Base-by-base conservation (phyloP, 1,140 invertebrate species). In the Agrilus planipennis region DNA sequence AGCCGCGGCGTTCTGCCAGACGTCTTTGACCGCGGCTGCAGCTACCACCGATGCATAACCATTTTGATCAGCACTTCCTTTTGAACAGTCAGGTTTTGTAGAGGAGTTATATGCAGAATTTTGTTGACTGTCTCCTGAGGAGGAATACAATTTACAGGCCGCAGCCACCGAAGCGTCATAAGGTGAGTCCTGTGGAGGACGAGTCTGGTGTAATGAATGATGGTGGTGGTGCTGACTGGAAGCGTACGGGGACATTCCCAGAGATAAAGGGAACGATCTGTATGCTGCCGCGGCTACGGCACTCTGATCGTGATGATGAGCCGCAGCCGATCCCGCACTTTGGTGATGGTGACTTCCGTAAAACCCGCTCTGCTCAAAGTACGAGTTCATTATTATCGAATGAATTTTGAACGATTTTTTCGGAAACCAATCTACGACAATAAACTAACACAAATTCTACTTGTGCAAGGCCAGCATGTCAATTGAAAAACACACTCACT, bases 331-430 rank as follows among this genome's bases (percentile, higher is more conserved):
- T 49, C 68, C 64, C 38, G 68, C 64, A 32, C 73, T 69, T 45
- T 77, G 71, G 57, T 82, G 79, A 59, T 86, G 83, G 52, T 84
- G 82, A 52, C 82, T 77, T 42, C 86, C 86, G 69, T 91, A 91
- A 72, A 91, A 91, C 64, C 87, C 86, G 65, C 81, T 80, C 70
- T 90, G 88, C 68, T 91, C 88, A 65, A 91, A 93, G 67, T 91
- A 92, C 58, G 87, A 89, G 78, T 91, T 91, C 89, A 91, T 92
- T 70, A 68, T 75, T 49, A 52, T 50, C 25, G 56, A 51, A 51
- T 56, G 59, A 57, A 58, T 60, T 55, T 55, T 60, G 54, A 38
- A 48, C 37, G 31, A 36, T 48, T 51, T 45, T 43, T 16, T 34
- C 38, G 20, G 11, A 27, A 20, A 7, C 34, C 34, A n/a, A n/a